Percentiles rank a stretch among this genome's conserved stretches.
phyloP scores from a whole-genome alignment of 2,888 invertebrate genomes.

The Metopia argyrocephala region DNA sequence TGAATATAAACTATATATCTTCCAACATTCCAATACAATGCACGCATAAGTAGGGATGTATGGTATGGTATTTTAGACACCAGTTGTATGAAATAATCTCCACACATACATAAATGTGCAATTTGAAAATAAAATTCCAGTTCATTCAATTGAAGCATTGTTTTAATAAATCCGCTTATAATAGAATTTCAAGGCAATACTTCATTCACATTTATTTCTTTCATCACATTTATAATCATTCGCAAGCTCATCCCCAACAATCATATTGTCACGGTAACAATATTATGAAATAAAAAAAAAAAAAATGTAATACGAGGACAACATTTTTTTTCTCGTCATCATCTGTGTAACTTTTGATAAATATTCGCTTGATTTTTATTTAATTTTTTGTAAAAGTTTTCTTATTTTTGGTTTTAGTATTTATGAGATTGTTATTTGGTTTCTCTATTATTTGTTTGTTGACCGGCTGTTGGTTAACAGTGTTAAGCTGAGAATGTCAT shows the following conservation, averaged over 20 bases:
- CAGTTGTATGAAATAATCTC: too few species aligned
- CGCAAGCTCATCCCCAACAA: background rate
- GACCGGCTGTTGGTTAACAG: conserved; percentile 37
- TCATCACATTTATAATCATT: background rate
- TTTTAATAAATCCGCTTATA: conserved; percentile 43
- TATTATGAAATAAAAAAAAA: background rate
- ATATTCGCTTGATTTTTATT: too few species aligned
- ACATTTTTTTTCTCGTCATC: background rate
- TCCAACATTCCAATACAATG: too few species aligned
- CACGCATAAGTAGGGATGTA: too few species aligned
- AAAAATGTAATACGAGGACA: background rate
- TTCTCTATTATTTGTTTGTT: background rate
- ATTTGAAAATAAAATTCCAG: background rate
- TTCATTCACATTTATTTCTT: background rate
- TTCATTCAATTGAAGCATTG: background rate
- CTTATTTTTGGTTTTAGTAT: too few species aligned
- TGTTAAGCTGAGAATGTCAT: conserved; percentile 41
- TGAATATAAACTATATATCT: too few species aligned
- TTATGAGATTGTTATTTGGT: too few species aligned
- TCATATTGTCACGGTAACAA: background rate
- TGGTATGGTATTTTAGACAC: too few species aligned
- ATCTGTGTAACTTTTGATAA: background rate
- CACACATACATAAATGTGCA: too few species aligned
- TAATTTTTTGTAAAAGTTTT: too few species aligned
- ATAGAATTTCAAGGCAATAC: conserved; percentile 11